phyloP scores from a whole-genome alignment of 2,113 vertebrate genomes.

The Burhinus oedicnemus region DNA sequence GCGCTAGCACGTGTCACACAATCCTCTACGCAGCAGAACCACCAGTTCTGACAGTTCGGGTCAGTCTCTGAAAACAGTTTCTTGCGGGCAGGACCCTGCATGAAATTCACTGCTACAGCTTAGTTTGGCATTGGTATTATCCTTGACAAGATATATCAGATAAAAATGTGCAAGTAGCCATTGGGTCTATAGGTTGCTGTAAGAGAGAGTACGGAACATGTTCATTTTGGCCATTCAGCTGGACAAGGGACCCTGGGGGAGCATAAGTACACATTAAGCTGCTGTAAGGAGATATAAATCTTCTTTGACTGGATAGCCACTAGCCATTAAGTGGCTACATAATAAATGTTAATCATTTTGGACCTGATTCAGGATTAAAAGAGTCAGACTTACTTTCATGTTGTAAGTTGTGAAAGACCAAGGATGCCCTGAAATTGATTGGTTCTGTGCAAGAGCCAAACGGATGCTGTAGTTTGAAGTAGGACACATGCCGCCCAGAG shows the following conservation, averaged over 20 bases:
- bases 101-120: neutral
- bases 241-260: slow-evolving; percentile 14
- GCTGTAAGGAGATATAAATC: slow-evolving; percentile 51
- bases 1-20: neutral
- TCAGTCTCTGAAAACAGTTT: neutral
- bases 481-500: neutral
- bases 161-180: slow-evolving; percentile 4
- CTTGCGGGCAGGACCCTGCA: neutral
- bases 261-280: slow-evolving; percentile 39
- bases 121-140: neutral
- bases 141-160: slow-evolving; percentile 43
- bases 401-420: neutral
- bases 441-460: neutral
- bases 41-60: neutral
- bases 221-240: slow-evolving; percentile 54
- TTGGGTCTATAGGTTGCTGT: slow-evolving; percentile 22
- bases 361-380: slow-evolving; percentile 19
- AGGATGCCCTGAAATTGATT: neutral
- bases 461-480: neutral
- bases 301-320: slow-evolving; percentile 58
- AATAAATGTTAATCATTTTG: slow-evolving; percentile 53
- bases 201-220: neutral
- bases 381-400: neutral
- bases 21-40: neutral
- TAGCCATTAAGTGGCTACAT: slow-evolving; percentile 48